These are phyloP conservation scores for Amblyteles armatorius DNA, from an alignment of 2,888 invertebrate species.

Conservation along the genomic window DNA sequence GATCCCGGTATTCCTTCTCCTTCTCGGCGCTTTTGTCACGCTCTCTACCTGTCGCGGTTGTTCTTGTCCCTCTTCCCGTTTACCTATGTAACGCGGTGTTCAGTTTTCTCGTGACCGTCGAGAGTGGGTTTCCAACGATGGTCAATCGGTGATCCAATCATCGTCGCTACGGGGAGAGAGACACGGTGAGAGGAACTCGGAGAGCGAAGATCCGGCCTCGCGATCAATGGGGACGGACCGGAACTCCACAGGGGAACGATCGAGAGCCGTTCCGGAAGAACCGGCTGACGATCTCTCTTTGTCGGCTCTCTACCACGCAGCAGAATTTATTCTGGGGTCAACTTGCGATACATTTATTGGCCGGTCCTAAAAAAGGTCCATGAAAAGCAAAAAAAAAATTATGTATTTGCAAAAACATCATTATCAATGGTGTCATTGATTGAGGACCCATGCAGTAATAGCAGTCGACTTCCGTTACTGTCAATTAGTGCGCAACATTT, in stretches of 20 bases:
- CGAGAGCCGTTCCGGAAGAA: constrained; percentile 77
- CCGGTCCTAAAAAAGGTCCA: neutral
- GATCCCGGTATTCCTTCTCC: constrained; percentile 57
- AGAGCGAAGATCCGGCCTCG: constrained; percentile 82
- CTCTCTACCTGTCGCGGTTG: constrained; percentile 37
- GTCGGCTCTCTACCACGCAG: constrained; percentile 68
- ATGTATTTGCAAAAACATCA: no score
- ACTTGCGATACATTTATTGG: constrained; percentile 15
- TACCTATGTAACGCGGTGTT: constrained; percentile 24
- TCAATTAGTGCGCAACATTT: no score
- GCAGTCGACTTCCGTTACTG: no score
- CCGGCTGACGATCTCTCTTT: constrained; percentile 75
- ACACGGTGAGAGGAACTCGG: constrained; percentile 73
- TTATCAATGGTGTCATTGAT: no score
- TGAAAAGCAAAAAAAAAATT: neutral
- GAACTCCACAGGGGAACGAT: constrained; percentile 66
- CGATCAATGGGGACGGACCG: constrained; percentile 69
- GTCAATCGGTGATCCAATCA: constrained; percentile 73
- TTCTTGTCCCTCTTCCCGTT: constrained; percentile 36
- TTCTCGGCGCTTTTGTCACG: constrained; percentile 59
- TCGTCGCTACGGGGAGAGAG: constrained; percentile 61
- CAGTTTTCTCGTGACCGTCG: constrained; percentile 74
- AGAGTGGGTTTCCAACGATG: constrained; percentile 34
- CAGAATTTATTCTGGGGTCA: neutral
- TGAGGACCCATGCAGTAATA: no score